Evolutionary conservation across 2,888 invertebrate species (phyloP), one percentile per base, ranked within the genome.

Genomic region (Scaptomyza tumidula): DNA sequence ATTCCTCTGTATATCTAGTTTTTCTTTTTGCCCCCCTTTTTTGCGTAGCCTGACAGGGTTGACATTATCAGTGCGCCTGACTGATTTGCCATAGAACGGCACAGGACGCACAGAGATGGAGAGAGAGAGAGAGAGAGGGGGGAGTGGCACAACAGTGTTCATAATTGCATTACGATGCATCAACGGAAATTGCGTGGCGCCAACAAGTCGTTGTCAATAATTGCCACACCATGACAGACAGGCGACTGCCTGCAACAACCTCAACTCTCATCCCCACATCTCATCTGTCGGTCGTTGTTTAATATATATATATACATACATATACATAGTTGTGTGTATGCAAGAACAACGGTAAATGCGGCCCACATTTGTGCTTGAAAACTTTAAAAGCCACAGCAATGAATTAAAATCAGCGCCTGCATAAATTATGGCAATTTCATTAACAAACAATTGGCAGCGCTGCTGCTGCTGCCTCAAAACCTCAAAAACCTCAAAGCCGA

Each of bases 131-230:
- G 37, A 37, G 39, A 9, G 16, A 41, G n/a, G 3, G 13, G 35
- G 13, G 13, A 11, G n/a, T n/a, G n/a, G 37, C 39, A 19, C 16
- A 10, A 35, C 27, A 43, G n/a, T 33, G 46, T 31, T 77, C 83
- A 80, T 80, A 82, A 80, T 83, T 82, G 80, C 80, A 80, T 82
- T 83, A 71, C 73, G 77, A 80, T 62, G 74, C 83, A 79, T 80
- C 77, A 71, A 59, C 71, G 81, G 78, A 84, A 81, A 84, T 76
- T 76, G 68, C 67, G 74, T 60, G 81, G 74, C 81, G 84, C 79
- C 84, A 84, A 65, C 81, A 74, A 81, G 84, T 81, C 82, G 76
- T 66, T 76, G 78, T 74, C 75, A 64, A 81, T 78, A 84, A 84
- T 78, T 84, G 78, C 69, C 65, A 54, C 54, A 55, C 37, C 54